Conservation (phyloP, 2,888 invertebrate species). For the Netelia melanura region DNA sequence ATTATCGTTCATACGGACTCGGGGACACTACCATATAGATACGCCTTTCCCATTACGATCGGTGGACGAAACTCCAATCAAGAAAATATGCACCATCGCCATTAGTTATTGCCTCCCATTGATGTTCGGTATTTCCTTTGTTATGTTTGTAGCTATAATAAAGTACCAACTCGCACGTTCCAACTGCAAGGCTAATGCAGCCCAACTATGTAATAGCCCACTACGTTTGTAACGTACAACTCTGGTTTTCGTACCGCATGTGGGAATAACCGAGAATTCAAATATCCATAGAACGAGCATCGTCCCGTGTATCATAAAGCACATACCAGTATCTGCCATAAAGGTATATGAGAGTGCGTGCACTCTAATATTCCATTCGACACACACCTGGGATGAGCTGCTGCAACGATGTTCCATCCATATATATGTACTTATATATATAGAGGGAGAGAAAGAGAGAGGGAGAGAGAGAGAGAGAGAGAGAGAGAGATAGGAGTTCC, state of each 20-base stretch:
- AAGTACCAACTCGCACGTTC: slow-evolving; percentile 19
- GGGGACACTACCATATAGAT: no score
- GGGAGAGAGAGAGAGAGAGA: not conserved
- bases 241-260: slow-evolving; percentile 1
- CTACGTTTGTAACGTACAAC: slow-evolving; percentile 19
- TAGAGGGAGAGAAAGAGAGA: no score
- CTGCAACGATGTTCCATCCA: not conserved
- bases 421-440: not conserved
- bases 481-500: not conserved
- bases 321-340: not conserved
- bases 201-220: slow-evolving; percentile 8
- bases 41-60: no score
- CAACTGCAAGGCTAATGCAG: not conserved
- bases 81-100: no score
- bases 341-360: slow-evolving; percentile 13
- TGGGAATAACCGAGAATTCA: slow-evolving; percentile 23
- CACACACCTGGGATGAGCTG: slow-evolving; percentile 10
- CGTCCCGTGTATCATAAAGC: not conserved
- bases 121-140: not conserved
- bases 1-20: no score
- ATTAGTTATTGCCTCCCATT: no score
- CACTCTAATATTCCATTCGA: slow-evolving; percentile 47
- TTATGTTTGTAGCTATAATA: slow-evolving; percentile 19
- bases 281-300: slow-evolving; percentile 11
- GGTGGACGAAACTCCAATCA: no score